Conservation (phyloP, 2,113 vertebrate genomes). For the Oncorhynchus clarkii region DNA sequence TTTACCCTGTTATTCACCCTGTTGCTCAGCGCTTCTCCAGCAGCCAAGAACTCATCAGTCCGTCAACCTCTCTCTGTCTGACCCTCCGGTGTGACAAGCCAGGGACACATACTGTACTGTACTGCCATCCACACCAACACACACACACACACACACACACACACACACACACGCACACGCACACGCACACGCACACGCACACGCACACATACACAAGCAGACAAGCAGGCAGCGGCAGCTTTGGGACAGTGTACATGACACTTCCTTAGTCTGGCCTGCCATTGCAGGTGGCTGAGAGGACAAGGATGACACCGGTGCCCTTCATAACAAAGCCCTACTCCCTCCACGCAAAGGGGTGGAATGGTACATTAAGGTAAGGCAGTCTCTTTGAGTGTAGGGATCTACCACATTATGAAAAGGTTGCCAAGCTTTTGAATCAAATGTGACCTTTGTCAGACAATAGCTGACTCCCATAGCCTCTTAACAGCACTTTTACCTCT, state of each 20-base stretch:
- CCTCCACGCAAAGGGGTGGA: too few species aligned
- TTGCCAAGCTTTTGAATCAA: too few species aligned
- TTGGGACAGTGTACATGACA: conserved; percentile 47
- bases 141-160: conserved; percentile 14
- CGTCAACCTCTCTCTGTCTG: conserved; percentile 58
- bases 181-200: background rate
- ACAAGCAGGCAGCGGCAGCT: background rate
- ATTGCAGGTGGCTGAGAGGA: background rate
- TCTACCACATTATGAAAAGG: too few species aligned
- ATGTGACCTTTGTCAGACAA: too few species aligned
- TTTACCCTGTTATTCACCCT: conserved; percentile 18
- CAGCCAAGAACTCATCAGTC: conserved; percentile 75
- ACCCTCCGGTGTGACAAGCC: conserved; percentile 39
- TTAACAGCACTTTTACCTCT: too few species aligned
- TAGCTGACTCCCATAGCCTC: too few species aligned
- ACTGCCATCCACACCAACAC: background rate
- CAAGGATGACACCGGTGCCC: background rate
- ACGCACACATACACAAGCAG: background rate
- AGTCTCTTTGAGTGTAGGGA: too few species aligned
- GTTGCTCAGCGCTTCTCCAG: conserved; percentile 46
- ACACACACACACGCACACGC: background rate
- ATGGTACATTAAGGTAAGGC: too few species aligned
- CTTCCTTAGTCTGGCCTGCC: conserved; percentile 5
- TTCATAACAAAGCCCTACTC: background rate
- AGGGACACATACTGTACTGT: conserved; percentile 40